Base-by-base conservation (phyloP, 2,888 invertebrate species). In the Perizoma affinitatum region DNA sequence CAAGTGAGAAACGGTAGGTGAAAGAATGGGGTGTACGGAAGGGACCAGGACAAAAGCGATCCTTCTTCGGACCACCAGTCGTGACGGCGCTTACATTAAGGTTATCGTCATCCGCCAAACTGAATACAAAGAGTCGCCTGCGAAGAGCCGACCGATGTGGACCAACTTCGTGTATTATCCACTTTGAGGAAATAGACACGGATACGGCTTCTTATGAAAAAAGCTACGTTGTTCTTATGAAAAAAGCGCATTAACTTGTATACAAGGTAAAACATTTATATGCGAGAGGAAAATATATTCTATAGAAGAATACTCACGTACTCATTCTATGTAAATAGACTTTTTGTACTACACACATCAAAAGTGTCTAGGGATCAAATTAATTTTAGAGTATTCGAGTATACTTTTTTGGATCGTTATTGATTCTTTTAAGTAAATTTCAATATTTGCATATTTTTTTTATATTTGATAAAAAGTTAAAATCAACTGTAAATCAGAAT, bases 51-150 rank as follows among this genome's bases (percentile, higher is more conserved):
- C 90, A 90, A 90, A 88, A 85, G 89, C 88, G 84, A 90, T 90
- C 89, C 86, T 88, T 91, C 90, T 88, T 82, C 80, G 84, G 88
- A 86, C 89, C 89, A 86, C 87, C 88, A 86, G 86, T 89, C 90
- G 89, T 91, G 90, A 87, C 90, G 87, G 73, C 88, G 91, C 91
- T 89, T 91, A 91, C 90, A 91, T 91, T 91, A 91, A 86, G 90
- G 90, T 90, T 91, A 91, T 91, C 91, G 87, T 87, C 87, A 87
- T 82, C 86, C 87, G 83, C 90, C 90, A 90, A 91, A 90, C 90
- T 80, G 87, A 89, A 88, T 84, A 89, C 88, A 90, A 89, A 87
- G 88, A 84, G 80, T 80, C 77, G 82, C 80, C 78, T 40, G 48
- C 78, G 78, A 82, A 84, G 84, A 87, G 83, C 83, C 78, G 79